phyloP scores from a whole-genome alignment of 2,888 invertebrate species.

The Cenopis cana region DNA sequence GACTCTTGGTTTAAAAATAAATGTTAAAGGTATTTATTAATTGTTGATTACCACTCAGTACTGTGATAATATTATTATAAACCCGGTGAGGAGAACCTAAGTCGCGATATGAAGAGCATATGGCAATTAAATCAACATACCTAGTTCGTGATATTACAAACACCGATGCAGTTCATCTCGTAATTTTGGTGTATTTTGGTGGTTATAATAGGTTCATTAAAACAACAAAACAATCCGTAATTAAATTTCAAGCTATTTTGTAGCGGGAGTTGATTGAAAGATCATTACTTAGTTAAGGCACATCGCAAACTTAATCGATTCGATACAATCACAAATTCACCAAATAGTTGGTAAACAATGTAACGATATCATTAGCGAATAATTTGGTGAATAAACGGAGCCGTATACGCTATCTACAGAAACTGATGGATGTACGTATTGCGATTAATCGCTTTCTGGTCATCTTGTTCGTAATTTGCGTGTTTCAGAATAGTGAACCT shows the following conservation, averaged over 20 bases:
- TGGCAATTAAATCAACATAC: background rate
- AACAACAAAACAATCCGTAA: background rate
- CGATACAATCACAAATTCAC: constrained; percentile 40
- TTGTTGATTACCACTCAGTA: background rate
- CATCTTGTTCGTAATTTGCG: too few species aligned
- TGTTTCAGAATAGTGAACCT: constrained; percentile 6
- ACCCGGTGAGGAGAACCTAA: too few species aligned
- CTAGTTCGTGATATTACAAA: background rate
- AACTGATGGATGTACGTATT: constrained; percentile 44
- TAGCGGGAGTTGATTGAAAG: background rate
- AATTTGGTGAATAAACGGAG: constrained; percentile 50
- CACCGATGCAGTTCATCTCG: background rate
- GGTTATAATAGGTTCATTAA: background rate
- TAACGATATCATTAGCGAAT: constrained; percentile 51
- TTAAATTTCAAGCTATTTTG: constrained; percentile 1
- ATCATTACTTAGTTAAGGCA: constrained; percentile 17
- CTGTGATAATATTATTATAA: too few species aligned
- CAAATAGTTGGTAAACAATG: constrained; percentile 52
- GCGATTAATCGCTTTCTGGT: background rate
- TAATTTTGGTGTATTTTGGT: background rate
- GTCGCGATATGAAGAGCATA: background rate
- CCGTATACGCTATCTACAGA: constrained; percentile 42
- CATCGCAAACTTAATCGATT: constrained; percentile 34
- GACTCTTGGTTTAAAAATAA: background rate
- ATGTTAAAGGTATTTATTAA: background rate